These are phyloP conservation scores for Salmo trutta DNA, from an alignment of 2,797 vertebrate genomes.

Conservation along the genomic window DNA sequence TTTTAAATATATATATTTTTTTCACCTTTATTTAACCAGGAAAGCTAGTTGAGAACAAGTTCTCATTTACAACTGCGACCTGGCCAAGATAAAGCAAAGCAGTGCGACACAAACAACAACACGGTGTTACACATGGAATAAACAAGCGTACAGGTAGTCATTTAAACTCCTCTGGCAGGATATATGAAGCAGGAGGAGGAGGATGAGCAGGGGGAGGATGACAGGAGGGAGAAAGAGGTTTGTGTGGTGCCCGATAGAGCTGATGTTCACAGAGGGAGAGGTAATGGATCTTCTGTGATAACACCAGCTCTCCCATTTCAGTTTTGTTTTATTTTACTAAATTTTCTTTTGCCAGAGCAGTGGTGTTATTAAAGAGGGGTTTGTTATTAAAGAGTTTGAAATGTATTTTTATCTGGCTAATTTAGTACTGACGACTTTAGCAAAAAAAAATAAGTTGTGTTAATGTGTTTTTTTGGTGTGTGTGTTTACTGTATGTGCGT, in stretches of 20 bases:
- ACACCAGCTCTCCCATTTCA: conserved; percentile 52
- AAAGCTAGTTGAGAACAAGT: too few relatives aligned
- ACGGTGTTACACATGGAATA: too few relatives aligned
- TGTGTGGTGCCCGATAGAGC: conserved; percentile 44
- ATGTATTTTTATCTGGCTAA: neutral
- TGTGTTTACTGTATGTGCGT: neutral
- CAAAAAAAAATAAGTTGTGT: neutral
- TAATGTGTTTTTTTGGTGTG: conserved; percentile 7
- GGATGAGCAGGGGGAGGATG: conserved; percentile 31
- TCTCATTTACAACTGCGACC: too few relatives aligned
- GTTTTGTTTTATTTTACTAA: conserved; percentile 39
- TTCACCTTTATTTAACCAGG: too few relatives aligned
- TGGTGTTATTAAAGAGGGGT: neutral
- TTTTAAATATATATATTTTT: conserved; percentile 67
- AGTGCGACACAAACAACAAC: too few relatives aligned
- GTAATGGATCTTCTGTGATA: conserved; percentile 53
- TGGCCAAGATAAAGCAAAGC: too few relatives aligned
- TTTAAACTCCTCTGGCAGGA: conserved; percentile 78
- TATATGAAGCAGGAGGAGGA: conserved; percentile 59
- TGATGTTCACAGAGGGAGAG: conserved; percentile 35
- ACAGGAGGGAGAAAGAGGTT: conserved; percentile 33
- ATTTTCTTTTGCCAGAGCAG: conserved; percentile 37
- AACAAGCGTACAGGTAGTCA: conserved; percentile 61
- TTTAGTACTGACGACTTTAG: neutral
- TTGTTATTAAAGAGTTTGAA: neutral